These are phyloP conservation scores for Chrysaora quinquecirrha DNA, from an alignment of 30 jellyfish, hydroid and myxozoan species.

Conservation along the genomic window DNA sequence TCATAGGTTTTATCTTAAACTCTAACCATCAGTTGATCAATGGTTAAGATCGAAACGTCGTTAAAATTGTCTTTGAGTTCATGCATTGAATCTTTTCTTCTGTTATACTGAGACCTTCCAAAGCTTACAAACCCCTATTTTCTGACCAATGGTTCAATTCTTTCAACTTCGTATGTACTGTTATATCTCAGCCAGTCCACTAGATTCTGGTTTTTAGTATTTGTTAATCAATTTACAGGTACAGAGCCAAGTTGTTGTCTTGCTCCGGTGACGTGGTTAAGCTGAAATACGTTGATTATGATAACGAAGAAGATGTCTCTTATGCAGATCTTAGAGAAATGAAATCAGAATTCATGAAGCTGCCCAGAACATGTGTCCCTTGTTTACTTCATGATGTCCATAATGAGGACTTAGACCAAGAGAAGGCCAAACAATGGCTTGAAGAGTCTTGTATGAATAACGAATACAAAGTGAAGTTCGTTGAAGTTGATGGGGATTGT, in stretches of 20 bases:
- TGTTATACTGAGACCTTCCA: too few species aligned
- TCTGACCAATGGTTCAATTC: too few species aligned
- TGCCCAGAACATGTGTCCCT: conserved; percentile 44
- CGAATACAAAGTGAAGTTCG: conserved; percentile 24
- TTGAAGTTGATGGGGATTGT: neutral
- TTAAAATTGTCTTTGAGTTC: too few species aligned
- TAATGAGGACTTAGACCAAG: conserved; percentile 35
- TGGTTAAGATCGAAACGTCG: too few species aligned
- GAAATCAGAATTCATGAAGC: conserved; percentile 27
- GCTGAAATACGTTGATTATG: conserved; percentile 70
- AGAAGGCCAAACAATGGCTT: conserved; percentile 51
- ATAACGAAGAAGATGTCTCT: conserved; percentile 64
- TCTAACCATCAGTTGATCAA: too few species aligned
- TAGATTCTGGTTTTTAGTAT: too few species aligned
- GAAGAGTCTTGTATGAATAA: conserved; percentile 38
- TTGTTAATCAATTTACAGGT: too few species aligned
- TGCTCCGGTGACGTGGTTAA: conserved; percentile 13
- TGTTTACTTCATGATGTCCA: conserved; percentile 64
- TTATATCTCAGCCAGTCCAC: too few species aligned
- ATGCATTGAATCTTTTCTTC: too few species aligned
- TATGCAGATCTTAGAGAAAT: conserved; percentile 40
- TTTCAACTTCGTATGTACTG: too few species aligned
- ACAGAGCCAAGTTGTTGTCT: conserved; percentile 34
- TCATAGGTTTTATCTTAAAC: too few species aligned
- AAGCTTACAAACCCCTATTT: too few species aligned